These are phyloP conservation scores for Lamproptera curius DNA, from an alignment of 2,888 invertebrate species.

Conservation along the genomic window DNA sequence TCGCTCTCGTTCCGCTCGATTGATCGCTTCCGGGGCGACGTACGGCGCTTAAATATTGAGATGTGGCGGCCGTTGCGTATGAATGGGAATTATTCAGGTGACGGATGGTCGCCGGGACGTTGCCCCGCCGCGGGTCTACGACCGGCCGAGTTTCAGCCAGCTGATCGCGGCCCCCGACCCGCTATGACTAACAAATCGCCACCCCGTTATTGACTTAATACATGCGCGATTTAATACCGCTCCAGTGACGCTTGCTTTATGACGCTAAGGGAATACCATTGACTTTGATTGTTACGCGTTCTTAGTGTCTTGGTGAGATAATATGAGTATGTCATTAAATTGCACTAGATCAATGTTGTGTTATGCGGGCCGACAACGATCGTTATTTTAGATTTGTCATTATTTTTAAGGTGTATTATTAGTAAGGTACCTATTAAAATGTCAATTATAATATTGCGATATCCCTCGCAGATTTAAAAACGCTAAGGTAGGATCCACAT, in stretches of 20 bases:
- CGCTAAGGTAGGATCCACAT: no score
- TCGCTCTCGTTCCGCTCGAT: slow-evolving; percentile 33
- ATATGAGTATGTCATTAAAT: no score
- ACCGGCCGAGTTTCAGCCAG: slow-evolving; percentile 70
- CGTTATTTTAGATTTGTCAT: no score
- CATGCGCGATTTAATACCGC: slow-evolving; percentile 30
- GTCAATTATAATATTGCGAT: no score
- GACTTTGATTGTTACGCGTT: no score
- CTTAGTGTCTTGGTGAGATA: no score
- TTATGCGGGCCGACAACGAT: no score
- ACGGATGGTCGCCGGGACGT: slow-evolving; percentile 49
- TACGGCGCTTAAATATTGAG: slow-evolving; percentile 56
- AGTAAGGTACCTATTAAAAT: no score
- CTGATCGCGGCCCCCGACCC: slow-evolving; percentile 51
- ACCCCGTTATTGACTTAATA: slow-evolving; percentile 41
- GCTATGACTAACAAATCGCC: slow-evolving; percentile 44
- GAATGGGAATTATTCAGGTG: slow-evolving; percentile 71
- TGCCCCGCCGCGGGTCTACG: slow-evolving; percentile 62
- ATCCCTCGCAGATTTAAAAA: no score
- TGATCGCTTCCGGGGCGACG: slow-evolving; percentile 59
- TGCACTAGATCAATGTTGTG: no score
- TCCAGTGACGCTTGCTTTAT: slow-evolving; percentile 5
- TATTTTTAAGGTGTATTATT: no score
- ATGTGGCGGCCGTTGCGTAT: slow-evolving; percentile 61
- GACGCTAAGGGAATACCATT: no score